Conservation (phyloP, 2,113 vertebrate genomes). For the Urocolius indicus region DNA sequence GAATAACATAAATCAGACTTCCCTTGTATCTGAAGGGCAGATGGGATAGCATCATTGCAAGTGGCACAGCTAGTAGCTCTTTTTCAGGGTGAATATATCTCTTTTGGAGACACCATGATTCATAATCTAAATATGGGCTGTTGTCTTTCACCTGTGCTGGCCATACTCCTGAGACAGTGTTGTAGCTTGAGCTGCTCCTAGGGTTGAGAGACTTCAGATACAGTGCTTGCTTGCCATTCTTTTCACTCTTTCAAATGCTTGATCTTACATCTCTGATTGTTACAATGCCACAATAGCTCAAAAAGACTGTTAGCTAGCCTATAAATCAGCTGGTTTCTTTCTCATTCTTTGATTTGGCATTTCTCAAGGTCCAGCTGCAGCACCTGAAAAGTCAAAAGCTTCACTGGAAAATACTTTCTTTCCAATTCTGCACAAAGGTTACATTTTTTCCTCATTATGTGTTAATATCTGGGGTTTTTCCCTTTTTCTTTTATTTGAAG, state of each 20-base stretch:
- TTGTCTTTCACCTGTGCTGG: not conserved
- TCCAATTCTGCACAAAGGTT: not conserved
- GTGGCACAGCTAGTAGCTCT: not conserved
- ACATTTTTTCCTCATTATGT: not conserved
- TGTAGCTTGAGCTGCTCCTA: not conserved
- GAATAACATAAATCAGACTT: not conserved
- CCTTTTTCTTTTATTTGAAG: not conserved
- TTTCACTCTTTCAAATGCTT: slow-evolving; percentile 38
- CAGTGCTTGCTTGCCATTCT: not conserved
- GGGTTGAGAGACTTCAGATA: not conserved
- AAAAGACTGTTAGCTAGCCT: not conserved
- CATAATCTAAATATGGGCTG: not conserved
- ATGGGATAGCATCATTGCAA: not conserved
- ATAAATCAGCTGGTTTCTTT: slow-evolving; percentile 4
- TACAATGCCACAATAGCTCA: slow-evolving; percentile 8
- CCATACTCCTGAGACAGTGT: not conserved
- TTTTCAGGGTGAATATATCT: not conserved
- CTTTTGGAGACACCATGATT: not conserved
- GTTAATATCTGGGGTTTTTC: not conserved
- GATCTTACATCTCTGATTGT: slow-evolving; percentile 26
- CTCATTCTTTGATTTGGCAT: slow-evolving; percentile 16
- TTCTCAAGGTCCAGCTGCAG: not conserved
- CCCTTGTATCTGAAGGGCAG: not conserved
- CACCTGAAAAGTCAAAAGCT: not conserved
- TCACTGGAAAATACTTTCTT: not conserved